Evolutionary conservation across 1,140 invertebrate genomes (phyloP).

Genomic region (Drosophila kepulauana): DNA sequence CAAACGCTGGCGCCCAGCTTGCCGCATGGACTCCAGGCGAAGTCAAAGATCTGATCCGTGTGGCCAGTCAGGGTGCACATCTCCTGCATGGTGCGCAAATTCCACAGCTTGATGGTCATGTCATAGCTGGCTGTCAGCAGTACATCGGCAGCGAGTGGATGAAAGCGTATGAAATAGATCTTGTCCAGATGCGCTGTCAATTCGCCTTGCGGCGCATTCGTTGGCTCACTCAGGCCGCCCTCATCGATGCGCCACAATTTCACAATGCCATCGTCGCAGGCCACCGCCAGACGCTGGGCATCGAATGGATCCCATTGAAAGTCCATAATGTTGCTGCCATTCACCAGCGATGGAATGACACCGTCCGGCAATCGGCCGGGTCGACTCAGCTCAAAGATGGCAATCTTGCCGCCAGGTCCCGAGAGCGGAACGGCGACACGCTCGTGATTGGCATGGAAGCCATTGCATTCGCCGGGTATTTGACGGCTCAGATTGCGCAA

Average conservation of each 20-base stretch:
- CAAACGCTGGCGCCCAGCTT: slow-evolving; percentile 93
- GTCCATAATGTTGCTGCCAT: slow-evolving; percentile 95
- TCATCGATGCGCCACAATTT: slow-evolving; percentile 93
- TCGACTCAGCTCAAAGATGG: slow-evolving; percentile 93
- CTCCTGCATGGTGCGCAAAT: slow-evolving; percentile 87
- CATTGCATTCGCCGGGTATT: slow-evolving; percentile 96
- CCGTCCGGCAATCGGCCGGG: slow-evolving; percentile 91
- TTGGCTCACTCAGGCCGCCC: slow-evolving; percentile 86
- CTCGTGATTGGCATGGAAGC: slow-evolving; percentile 94
- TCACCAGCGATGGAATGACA: slow-evolving; percentile 93
- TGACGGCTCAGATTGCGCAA: slow-evolving; percentile 95
- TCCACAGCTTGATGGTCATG: slow-evolving; percentile 94
- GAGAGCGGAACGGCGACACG: slow-evolving; percentile 94
- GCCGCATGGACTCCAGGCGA: slow-evolving; percentile 96
- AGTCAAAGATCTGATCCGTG: slow-evolving; percentile 94
- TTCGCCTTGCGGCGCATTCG: slow-evolving; percentile 87
- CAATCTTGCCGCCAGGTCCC: slow-evolving; percentile 95
- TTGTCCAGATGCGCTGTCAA: slow-evolving; percentile 94
- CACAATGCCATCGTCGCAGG: slow-evolving; percentile 96
- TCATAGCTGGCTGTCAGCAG: slow-evolving; percentile 95
- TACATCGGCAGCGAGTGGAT: slow-evolving; percentile 94
- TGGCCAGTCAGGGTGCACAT: slow-evolving; percentile 87
- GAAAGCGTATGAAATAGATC: slow-evolving; percentile 96
- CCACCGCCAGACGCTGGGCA: slow-evolving; percentile 91
- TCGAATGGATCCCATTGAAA: slow-evolving; percentile 97